Evolutionary conservation across 2,888 invertebrate species (phyloP).

Genomic region (Rhagonycha fulva): DNA sequence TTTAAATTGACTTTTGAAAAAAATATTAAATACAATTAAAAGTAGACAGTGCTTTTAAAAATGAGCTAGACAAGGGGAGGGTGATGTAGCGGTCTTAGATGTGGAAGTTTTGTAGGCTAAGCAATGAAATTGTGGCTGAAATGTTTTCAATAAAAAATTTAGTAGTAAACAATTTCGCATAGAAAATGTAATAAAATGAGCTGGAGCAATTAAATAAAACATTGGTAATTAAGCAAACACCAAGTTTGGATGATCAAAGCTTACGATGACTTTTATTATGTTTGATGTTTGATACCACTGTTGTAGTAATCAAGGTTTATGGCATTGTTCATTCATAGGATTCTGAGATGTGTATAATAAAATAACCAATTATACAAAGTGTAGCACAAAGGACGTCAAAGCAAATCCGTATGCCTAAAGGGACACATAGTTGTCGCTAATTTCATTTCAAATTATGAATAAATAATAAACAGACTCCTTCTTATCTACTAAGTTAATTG

Average conservation of each 20-base stretch:
- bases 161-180: too few relatives aligned
- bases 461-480: not conserved
- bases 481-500: not conserved
- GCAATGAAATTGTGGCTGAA: too few relatives aligned
- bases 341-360: slow-evolving; percentile 15
- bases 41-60: too few relatives aligned
- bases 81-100: too few relatives aligned
- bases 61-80: too few relatives aligned
- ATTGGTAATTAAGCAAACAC: not conserved
- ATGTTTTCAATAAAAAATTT: too few relatives aligned
- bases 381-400: slow-evolving; percentile 21
- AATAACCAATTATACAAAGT: slow-evolving; percentile 24
- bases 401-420: slow-evolving; percentile 4
- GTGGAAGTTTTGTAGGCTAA: too few relatives aligned
- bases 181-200: not conserved
- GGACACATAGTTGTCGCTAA: slow-evolving; percentile 1
- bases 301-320: slow-evolving; percentile 8
- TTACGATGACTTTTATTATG: not conserved
- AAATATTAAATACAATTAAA: too few relatives aligned
- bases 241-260: not conserved
- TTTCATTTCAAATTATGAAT: slow-evolving; percentile 2
- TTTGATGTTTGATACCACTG: not conserved
- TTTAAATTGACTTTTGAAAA: too few relatives aligned
- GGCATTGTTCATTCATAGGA: slow-evolving; percentile 12
- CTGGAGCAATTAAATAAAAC: not conserved